These are phyloP conservation scores for Polydrusus cervinus DNA, from an alignment of 2,888 invertebrate species.

Conservation along the genomic window DNA sequence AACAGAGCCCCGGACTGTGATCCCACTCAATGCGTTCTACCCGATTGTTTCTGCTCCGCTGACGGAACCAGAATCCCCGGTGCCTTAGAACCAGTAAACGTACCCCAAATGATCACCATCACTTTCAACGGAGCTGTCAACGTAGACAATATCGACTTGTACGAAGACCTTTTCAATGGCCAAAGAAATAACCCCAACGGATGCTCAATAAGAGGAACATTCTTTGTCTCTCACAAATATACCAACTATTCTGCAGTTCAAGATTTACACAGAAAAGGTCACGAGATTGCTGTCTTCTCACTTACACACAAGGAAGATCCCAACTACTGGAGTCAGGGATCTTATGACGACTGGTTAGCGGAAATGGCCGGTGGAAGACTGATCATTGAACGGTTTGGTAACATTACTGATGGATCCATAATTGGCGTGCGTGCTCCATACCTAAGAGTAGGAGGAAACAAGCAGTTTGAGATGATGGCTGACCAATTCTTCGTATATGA, in stretches of 20 bases:
- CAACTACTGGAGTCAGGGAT: conserved; percentile 90
- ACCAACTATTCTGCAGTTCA: conserved; percentile 93
- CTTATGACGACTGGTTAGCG: conserved; percentile 93
- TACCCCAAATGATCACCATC: conserved; percentile 94
- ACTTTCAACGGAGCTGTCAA: conserved; percentile 95
- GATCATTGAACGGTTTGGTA: conserved; percentile 91
- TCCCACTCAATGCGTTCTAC: conserved; percentile 88
- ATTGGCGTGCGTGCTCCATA: conserved; percentile 93
- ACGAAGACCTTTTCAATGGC: conserved; percentile 91
- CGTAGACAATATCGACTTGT: conserved; percentile 93
- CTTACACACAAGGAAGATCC: conserved; percentile 95
- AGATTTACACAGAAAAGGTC: conserved; percentile 90
- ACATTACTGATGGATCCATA: conserved; percentile 93
- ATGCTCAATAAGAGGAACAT: conserved; percentile 91
- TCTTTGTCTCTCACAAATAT: conserved; percentile 94
- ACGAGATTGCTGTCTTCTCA: conserved; percentile 94
- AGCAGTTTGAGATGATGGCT: conserved; percentile 97
- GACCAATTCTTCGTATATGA: conserved; percentile 96
- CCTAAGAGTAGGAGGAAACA: conserved; percentile 92
- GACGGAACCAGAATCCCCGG: conserved; percentile 93
- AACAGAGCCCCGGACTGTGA: conserved; percentile 95
- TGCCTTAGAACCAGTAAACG: conserved; percentile 86
- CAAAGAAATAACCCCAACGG: conserved; percentile 91
- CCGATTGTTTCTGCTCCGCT: conserved; percentile 95
- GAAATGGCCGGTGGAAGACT: conserved; percentile 95